Base-by-base conservation (phyloP, 1,140 invertebrate genomes). In the Apis cerana region DNA sequence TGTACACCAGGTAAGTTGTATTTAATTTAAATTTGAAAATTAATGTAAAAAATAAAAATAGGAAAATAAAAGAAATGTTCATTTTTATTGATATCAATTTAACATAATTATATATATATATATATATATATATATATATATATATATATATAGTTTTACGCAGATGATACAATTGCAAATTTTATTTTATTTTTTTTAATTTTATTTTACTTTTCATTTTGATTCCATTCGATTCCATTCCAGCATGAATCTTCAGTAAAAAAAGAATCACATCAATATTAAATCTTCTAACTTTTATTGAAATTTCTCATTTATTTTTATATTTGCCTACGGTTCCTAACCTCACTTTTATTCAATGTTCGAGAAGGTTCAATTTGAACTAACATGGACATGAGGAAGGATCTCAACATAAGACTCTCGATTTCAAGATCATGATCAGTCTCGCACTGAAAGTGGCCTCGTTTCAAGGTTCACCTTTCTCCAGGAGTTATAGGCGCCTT, bases 1-100 rank as follows among this genome's bases (percentile, higher is more conserved):
- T 98, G n/a, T 97, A 97, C 84, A 98, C 97, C 1, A 96, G 96
- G 97, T 97, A 93, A 92, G 91, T 68, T n/a, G 71, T 56, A 19
- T 58, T 70, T 83, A 56, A 74, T 64, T 23, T 12, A 19, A 59
- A 59, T 8, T 48, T 43, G 10, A 27, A 59, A 43, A 43, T 43
- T 43, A 43, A 43, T 43, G 5, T 43, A 43, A 43, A 43, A 43
- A 43, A 43, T 43, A 0, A 43, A 5, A 43, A 43, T 43, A 43
- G 3, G 33, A 43, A 43, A 43, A 43, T 2, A 43, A 4, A 7
- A 43, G 5, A 43, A 43, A 43, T 43, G 0, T 43, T 43, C 5
- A 7, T 43, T 43, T 43, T 43, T 43, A 43, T 5, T 43, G 5
- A 43, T 43, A 5, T 43, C 5, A 43, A 43, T 43, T 43, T 43